A percentile compares a stretch with the other conserved stretches of the same genome.
Evolutionary conservation across 1,140 invertebrate genomes (phyloP).

Genomic region (Orussus abietinus): DNA sequence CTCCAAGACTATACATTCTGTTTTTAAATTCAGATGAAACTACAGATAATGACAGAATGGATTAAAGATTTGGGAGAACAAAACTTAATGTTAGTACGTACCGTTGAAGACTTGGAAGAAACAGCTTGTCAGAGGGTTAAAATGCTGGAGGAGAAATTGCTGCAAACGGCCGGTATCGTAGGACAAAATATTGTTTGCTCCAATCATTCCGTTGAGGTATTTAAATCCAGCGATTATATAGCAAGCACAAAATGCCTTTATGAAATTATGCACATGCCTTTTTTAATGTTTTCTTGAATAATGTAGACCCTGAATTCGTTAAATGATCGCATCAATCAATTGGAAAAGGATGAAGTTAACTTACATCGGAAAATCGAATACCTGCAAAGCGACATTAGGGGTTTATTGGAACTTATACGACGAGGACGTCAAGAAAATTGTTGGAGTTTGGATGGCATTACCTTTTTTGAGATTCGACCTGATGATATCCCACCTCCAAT

Average conservation of each 20-base stretch:
- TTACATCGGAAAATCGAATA: constrained; percentile 35
- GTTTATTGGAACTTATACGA: constrained; percentile 42
- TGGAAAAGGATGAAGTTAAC: constrained; percentile 31
- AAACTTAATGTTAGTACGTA: constrained; percentile 56
- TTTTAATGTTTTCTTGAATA: constrained; percentile 5
- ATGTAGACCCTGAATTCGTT: constrained; percentile 34
- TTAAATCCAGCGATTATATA: neutral
- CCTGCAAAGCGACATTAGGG: constrained; percentile 43
- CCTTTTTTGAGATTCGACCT: constrained; percentile 36
- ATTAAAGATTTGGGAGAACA: constrained; percentile 57
- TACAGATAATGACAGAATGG: constrained; percentile 56
- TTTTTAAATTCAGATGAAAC: constrained; percentile 48
- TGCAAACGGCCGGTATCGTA: constrained; percentile 39
- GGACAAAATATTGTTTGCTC: constrained; percentile 34
- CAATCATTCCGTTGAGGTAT: constrained; percentile 35
- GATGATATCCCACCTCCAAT: constrained; percentile 30
- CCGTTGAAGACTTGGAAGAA: constrained; percentile 56
- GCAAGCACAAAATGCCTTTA: neutral
- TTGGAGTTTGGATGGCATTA: constrained; percentile 43
- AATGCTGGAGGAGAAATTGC: constrained; percentile 54
- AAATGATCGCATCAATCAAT: constrained; percentile 30
- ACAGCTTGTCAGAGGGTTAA: constrained; percentile 54
- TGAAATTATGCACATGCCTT: too few relatives aligned
- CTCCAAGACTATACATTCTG: neutral
- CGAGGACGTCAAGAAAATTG: constrained; percentile 34